Conservation (phyloP, 2,113 vertebrate species). For the Thamnophis sirtalis region DNA sequence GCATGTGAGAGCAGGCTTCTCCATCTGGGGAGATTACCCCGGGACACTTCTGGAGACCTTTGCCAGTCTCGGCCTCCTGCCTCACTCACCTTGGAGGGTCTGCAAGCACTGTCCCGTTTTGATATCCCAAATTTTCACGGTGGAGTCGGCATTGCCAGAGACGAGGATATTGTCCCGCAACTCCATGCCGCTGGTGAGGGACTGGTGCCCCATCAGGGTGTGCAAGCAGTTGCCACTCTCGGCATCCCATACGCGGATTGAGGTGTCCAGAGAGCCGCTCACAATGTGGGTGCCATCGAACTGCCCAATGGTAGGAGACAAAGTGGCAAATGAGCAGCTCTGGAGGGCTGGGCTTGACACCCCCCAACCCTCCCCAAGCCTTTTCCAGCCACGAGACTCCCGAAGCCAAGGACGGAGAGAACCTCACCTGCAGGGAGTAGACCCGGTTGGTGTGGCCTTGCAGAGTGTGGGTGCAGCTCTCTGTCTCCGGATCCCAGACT, state of each 20-base stretch:
- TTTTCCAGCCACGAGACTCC: not conserved
- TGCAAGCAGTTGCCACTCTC: slow-evolving; percentile 66
- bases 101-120: slow-evolving; percentile 67
- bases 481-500: slow-evolving; percentile 65
- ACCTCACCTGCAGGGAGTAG: slow-evolving; percentile 60
- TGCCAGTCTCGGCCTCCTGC: not conserved
- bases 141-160: slow-evolving; percentile 63
- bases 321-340: not conserved
- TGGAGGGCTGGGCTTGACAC: not conserved
- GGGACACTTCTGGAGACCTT: not conserved
- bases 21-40: not conserved
- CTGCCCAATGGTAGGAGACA: slow-evolving; percentile 23
- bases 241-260: slow-evolving; percentile 63
- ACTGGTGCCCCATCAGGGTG: slow-evolving; percentile 67
- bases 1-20: not conserved
- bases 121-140: slow-evolving; percentile 70
- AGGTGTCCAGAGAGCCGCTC: slow-evolving; percentile 63
- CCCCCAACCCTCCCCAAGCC: too few species aligned
- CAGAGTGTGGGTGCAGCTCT: slow-evolving; percentile 65
- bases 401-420: not conserved
- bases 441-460: slow-evolving; percentile 66
- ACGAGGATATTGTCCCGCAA: slow-evolving; percentile 63
- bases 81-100: slow-evolving; percentile 58
- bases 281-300: slow-evolving; percentile 63
- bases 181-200: slow-evolving; percentile 63